Evolutionary conservation across 2,113 vertebrate species (phyloP), one percentile per base, ranked within the genome.

Genomic region (Cyphomyrus discorhynchus): DNA sequence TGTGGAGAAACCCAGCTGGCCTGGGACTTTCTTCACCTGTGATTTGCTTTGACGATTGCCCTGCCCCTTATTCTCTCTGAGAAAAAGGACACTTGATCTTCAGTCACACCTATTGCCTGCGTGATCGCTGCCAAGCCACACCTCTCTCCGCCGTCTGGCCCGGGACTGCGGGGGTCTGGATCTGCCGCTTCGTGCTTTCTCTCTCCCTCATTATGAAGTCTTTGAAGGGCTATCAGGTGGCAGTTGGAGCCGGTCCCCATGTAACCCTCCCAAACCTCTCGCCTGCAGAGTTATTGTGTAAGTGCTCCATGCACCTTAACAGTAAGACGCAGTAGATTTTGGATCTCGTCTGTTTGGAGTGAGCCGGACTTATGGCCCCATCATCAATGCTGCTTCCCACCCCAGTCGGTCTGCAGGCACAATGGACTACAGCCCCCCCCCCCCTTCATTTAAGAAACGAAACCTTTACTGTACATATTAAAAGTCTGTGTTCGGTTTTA

Each of bases 1-100:
- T 9, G 27, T 53, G 31, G 50, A 87, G 85, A 53, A 13, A 21
- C 87, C 88, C 90, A 91, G 90, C 90, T 89, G 90, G 90, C 31
- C 70, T 88, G 52, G 47, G 86, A 39, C 42, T 62, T 13, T 62
- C 35, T 88, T 19, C 39, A 13, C 39, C 86, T 62, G 52, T 58
- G 17, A 39, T 42, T 88, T 46, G 17, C 53, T 5, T n/a, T 19
- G 17, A 24, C 56, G 35, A 42, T 56, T 21, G 49, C 13, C 52
- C 24, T 39, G 27, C 50, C 17, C 86, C 17, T 49, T 53, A 24
- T 86, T 52, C 24, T 49, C 45, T 31, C n/a, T 58, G 45, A 13
- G 24, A 31, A 86, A 86, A 50, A 86, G 24, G 45, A 86, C 83
- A 49, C 35, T 42, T 80, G 74, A 80, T 50, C 47, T 49, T 46